Evolutionary conservation across 2,888 invertebrate species (phyloP).

Genomic region (Melinopterus prodromus): DNA sequence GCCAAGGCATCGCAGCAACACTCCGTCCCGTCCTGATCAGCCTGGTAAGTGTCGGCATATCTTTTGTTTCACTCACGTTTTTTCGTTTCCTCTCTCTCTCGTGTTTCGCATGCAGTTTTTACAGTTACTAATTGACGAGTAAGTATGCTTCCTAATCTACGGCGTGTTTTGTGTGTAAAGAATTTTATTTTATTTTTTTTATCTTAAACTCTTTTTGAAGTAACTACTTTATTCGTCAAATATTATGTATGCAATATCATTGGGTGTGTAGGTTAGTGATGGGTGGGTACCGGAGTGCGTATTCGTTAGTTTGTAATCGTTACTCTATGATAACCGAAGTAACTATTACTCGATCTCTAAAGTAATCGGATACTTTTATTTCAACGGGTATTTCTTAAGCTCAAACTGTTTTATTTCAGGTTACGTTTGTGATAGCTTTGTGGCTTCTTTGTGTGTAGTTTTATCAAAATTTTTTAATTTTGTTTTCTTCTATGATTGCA

Average conservation of each 20-base stretch:
- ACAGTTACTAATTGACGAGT: not conserved
- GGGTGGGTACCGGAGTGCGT: too few species aligned
- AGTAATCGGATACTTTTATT: too few species aligned
- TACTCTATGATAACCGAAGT: too few species aligned
- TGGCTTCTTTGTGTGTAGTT: too few species aligned
- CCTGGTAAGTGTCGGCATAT: conserved; percentile 42
- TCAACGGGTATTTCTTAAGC: too few species aligned
- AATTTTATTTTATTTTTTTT: not conserved
- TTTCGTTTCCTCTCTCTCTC: not conserved
- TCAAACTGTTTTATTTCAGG: too few species aligned
- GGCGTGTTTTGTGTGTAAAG: not conserved
- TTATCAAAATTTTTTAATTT: not conserved
- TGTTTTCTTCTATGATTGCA: conserved; percentile 25
- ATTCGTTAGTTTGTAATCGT: too few species aligned
- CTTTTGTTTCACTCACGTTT: not conserved
- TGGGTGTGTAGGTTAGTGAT: too few species aligned
- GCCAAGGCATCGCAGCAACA: conserved; percentile 56
- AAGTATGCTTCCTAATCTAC: conserved; percentile 5
- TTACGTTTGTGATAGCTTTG: not conserved
- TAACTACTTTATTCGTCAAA: too few species aligned
- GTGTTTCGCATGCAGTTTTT: not conserved
- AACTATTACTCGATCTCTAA: too few species aligned
- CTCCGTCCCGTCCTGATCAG: conserved; percentile 53
- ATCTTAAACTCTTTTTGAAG: not conserved
- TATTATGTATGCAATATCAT: too few species aligned